Evolutionary conservation across 2,797 vertebrate genomes (phyloP).

Genomic region (Callimico goeldii): DNA sequence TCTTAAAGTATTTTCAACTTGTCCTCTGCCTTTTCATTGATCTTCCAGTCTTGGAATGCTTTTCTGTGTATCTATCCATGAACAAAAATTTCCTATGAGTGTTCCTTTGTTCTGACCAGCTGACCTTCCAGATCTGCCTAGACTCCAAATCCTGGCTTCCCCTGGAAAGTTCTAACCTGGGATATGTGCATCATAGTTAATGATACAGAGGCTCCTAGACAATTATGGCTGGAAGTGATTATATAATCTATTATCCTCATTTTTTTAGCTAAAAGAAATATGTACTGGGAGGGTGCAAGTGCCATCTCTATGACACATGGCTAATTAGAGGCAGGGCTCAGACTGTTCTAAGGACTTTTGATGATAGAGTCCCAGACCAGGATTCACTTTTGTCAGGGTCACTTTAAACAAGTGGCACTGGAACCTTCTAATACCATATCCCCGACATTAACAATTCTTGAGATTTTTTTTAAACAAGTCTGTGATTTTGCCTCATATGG

Average conservation of each 20-base stretch:
- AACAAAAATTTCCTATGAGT: neutral
- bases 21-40: neutral
- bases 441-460: neutral
- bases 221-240: neutral
- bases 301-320: neutral
- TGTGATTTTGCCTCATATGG: neutral
- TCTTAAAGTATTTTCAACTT: neutral
- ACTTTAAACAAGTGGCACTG: neutral
- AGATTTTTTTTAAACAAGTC: neutral
- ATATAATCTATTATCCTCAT: neutral
- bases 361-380: neutral
- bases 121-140: neutral
- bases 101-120: neutral
- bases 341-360: neutral
- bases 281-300: neutral
- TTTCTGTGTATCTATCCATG: neutral
- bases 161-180: neutral
- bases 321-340: neutral
- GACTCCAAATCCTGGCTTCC: slow-evolving; percentile 14
- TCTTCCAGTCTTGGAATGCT: neutral
- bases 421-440: neutral
- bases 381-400: neutral
- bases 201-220: neutral
- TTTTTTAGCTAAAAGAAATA: neutral
- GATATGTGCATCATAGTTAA: neutral